phyloP scores from a whole-genome alignment of 2,888 invertebrate species.

The Callosobruchus maculatus region DNA sequence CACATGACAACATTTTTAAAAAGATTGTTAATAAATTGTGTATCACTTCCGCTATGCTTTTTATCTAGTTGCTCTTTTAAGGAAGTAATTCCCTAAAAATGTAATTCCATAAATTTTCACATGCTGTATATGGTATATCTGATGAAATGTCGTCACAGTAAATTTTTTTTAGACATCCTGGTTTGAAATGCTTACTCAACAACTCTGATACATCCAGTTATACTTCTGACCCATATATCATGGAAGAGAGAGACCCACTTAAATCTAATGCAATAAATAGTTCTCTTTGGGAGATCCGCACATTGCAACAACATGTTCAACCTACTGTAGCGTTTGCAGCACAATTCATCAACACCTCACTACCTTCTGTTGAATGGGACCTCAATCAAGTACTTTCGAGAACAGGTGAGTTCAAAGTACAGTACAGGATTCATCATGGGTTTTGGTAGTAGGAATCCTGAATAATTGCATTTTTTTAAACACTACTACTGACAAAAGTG shows the following conservation, averaged over 20 bases:
- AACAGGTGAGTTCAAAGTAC: background rate
- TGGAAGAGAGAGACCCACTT: slow-evolving; percentile 75
- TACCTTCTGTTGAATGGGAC: slow-evolving; percentile 68
- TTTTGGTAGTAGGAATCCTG: too few species aligned
- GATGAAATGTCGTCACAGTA: too few species aligned
- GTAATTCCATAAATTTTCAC: too few species aligned
- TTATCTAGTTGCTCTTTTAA: too few species aligned
- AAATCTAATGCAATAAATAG: slow-evolving; percentile 81
- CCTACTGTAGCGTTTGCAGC: slow-evolving; percentile 73
- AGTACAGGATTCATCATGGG: too few species aligned
- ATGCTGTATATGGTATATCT: too few species aligned
- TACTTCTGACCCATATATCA: slow-evolving; percentile 77
- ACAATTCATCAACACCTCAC: slow-evolving; percentile 62
- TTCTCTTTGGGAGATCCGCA: slow-evolving; percentile 88
- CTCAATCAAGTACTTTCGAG: slow-evolving; percentile 45
- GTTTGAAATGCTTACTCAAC: slow-evolving; percentile 65
- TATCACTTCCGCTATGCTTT: too few species aligned
- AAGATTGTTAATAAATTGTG: too few species aligned
- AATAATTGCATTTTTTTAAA: too few species aligned
- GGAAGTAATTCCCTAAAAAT: too few species aligned
- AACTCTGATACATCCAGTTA: slow-evolving; percentile 51
- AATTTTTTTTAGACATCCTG: slow-evolving; percentile 76
- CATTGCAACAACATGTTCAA: slow-evolving; percentile 69
- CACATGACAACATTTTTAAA: too few species aligned
- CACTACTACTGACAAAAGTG: too few species aligned